Evolutionary conservation across 1,140 invertebrate species (phyloP).

Genomic region (Caenorhabditis tropicalis): DNA sequence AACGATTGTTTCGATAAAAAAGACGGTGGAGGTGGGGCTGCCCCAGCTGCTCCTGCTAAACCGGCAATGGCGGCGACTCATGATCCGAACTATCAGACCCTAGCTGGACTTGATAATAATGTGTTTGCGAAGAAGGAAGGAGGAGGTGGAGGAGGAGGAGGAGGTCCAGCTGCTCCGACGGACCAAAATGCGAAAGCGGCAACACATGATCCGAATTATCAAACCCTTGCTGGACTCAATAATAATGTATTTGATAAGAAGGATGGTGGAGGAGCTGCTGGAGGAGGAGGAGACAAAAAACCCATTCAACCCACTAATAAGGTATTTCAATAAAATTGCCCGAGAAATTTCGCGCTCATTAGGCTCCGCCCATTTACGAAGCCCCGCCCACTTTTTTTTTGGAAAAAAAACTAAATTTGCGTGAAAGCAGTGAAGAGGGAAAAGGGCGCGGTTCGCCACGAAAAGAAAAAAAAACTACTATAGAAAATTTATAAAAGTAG

Average conservation of each 20-base stretch:
- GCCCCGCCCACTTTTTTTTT: no score
- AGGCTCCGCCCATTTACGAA: no score
- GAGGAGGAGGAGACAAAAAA: background rate
- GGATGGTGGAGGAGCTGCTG: background rate
- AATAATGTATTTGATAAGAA: conserved; percentile 22
- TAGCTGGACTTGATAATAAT: conserved; percentile 6
- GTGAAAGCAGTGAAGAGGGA: no score
- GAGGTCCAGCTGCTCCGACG: background rate
- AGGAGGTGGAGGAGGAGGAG: background rate
- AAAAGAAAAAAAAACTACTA: no score
- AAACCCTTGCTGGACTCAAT: conserved; percentile 22
- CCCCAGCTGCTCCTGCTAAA: background rate
- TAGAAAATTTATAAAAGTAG: no score
- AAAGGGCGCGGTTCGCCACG: no score
- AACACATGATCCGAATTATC: conserved; percentile 38
- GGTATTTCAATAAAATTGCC: no score
- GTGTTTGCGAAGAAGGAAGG: conserved; percentile 6
- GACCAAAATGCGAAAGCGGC: background rate
- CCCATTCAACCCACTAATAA: conserved; percentile 12
- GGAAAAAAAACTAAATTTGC: no score
- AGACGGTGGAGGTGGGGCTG: background rate
- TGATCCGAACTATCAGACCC: conserved; percentile 27
- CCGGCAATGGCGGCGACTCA: conserved; percentile 23
- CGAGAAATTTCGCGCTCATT: no score
- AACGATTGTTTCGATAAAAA: background rate